These are phyloP conservation scores for Caranx ignobilis DNA, from an alignment of 2,113 vertebrate genomes.

Conservation along the genomic window DNA sequence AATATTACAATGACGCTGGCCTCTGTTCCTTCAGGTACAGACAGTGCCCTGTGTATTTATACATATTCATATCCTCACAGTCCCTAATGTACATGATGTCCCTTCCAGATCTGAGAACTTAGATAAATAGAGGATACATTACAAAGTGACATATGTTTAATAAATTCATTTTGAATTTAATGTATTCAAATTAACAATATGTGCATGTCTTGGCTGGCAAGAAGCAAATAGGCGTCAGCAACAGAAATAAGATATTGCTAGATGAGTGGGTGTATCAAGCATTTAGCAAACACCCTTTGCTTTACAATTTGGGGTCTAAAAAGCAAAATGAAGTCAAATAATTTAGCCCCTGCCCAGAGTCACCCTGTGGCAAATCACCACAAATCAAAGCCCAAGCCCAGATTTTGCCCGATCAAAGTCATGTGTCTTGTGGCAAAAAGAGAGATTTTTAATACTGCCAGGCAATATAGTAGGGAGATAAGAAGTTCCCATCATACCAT, in stretches of 20 bases:
- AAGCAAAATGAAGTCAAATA: conserved; percentile 47
- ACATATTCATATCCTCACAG: not conserved
- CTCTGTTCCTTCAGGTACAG: not conserved
- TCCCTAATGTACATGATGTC: not conserved
- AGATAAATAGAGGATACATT: not conserved
- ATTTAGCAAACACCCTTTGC: conserved; percentile 52
- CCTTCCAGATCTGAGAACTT: not conserved
- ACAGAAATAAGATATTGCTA: conserved; percentile 44
- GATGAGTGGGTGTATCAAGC: conserved; percentile 62
- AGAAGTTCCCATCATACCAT: conserved; percentile 25
- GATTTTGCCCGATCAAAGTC: conserved; percentile 24
- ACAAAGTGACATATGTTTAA: not conserved
- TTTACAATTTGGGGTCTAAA: conserved; percentile 48
- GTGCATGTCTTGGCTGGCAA: conserved; percentile 1
- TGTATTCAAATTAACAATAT: not conserved
- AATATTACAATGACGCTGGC: not conserved
- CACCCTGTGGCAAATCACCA: conserved; percentile 36
- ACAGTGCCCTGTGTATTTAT: not conserved
- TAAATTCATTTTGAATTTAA: not conserved
- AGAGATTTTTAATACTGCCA: conserved; percentile 9
- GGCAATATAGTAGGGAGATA: conserved; percentile 31
- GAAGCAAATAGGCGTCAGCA: conserved; percentile 40
- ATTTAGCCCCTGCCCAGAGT: conserved; percentile 33
- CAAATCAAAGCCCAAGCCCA: conserved; percentile 11
- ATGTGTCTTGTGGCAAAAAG: conserved; percentile 23